phyloP scores from a whole-genome alignment of 2,888 invertebrate species.

The Phyllotreta striolata region DNA sequence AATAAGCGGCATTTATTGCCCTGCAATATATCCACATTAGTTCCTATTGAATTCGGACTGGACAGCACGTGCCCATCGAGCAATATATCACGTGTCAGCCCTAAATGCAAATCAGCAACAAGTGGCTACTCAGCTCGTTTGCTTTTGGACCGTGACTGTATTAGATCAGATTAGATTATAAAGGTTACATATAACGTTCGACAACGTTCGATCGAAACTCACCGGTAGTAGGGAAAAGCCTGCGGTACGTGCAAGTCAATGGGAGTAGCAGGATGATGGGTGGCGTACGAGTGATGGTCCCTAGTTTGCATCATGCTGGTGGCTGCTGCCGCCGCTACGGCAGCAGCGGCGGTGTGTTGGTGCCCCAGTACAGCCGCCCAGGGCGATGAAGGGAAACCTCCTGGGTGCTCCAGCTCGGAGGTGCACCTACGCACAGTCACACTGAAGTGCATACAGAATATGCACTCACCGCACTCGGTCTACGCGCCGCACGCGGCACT shows the following conservation, averaged over 20 bases:
- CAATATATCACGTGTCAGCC: conserved; percentile 58
- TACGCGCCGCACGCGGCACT: conserved; percentile 48
- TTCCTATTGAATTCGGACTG: conserved; percentile 18
- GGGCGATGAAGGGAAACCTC: conserved; percentile 75
- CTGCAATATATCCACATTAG: conserved; percentile 14
- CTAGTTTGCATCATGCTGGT: conserved; percentile 62
- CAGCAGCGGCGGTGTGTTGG: conserved; percentile 64
- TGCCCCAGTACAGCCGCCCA: conserved; percentile 79
- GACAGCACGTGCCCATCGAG: conserved; percentile 56
- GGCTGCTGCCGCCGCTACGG: conserved; percentile 60
- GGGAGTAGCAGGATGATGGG: conserved; percentile 67
- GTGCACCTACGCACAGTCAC: conserved; percentile 53
- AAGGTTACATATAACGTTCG: no score
- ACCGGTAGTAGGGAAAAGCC: conserved; percentile 92
- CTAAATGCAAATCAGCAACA: conserved; percentile 60
- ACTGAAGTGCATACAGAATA: conserved; percentile 56
- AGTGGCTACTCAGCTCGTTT: conserved; percentile 47
- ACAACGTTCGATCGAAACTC: conserved; percentile 51
- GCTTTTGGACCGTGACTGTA: conserved; percentile 3
- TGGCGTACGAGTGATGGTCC: conserved; percentile 65
- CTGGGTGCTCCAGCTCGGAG: conserved; percentile 78
- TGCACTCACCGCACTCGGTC: conserved; percentile 36
- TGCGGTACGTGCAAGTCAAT: conserved; percentile 94
- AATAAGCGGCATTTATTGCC: conserved; percentile 6
- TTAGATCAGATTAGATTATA: no score